Evolutionary conservation across 2,113 vertebrate genomes (phyloP), one percentile per base, ranked within the genome.

Genomic region (Lasiurus borealis): DNA sequence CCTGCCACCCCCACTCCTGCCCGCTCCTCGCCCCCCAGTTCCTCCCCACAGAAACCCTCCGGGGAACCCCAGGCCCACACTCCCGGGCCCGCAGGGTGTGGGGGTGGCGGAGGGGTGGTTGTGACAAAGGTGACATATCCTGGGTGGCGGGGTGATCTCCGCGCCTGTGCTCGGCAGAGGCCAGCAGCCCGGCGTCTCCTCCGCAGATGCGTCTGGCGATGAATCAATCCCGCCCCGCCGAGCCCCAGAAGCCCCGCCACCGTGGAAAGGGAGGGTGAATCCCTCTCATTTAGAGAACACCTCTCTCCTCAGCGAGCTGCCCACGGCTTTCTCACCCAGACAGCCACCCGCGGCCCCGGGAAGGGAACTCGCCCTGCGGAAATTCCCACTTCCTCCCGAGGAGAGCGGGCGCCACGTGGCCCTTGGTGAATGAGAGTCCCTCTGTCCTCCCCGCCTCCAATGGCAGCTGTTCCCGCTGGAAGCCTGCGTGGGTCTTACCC

Each of bases 361-460:
- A 77, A 97, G 94, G 97, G 97, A 97, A 97, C 97, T 98, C 96
- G 96, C 95, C 85, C 14, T 14, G 66, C 73, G 97, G 98, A 98
- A 98, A 98, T 97, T 97, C 97, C 96, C 97, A 83, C 89, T 96
- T 97, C 94, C 96, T 95, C n/a, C 16, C 13, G 50, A 90, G 96
- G n/a, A 97, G 83, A 57, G 85, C 27, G 8, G 13, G n/a, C 57
- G 52, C 75, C 57, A 71, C 7, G 9, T 87, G 90, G 93, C 82
- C 94, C 82, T 73, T 5, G 3, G n/a, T 31, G n/a, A 93, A 91
- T 83, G 96, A 85, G 69, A 96, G 82, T 46, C 34, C 87, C 29
- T 90, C 48, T 29, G 15, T 2, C 44, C n/a, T 14, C 29, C 44
- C 27, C 0, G 6, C 54, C 29, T 75, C 71, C 3, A 2, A 23